Conservation (phyloP, 2,113 vertebrate species). For the Menura novaehollandiae region DNA sequence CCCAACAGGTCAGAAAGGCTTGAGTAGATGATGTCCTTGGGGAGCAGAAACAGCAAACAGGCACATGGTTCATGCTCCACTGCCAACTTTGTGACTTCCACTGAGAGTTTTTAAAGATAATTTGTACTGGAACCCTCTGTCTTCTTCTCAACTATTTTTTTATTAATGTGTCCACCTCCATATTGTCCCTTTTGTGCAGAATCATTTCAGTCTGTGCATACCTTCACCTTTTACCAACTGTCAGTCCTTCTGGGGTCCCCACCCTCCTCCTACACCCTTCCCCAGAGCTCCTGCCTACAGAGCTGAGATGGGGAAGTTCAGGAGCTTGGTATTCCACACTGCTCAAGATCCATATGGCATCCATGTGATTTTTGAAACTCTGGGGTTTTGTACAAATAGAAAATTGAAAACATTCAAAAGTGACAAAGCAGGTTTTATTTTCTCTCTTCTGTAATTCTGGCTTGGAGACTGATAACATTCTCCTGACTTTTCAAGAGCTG, state of each 20-base stretch:
- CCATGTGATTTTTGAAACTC: not conserved
- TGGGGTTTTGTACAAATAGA: fast-evolving
- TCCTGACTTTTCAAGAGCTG: not conserved
- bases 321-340: not conserved
- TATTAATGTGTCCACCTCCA: not conserved
- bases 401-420: not conserved
- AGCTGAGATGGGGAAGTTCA: not conserved
- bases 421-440: not conserved
- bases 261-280: constrained; percentile 23
- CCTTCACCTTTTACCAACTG: not conserved
- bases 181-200: not conserved
- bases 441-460: not conserved
- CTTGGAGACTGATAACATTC: not conserved
- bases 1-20: not conserved
- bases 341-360: fast-evolving
- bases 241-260: not conserved
- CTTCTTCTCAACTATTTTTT: fast-evolving
- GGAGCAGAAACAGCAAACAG: not conserved
- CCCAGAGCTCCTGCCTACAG: not conserved
- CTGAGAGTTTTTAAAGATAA: fast-evolving
- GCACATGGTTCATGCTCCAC: fast-evolving
- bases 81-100: not conserved
- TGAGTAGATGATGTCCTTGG: not conserved
- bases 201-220: not conserved
- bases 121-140: not conserved